A percentile compares a stretch with the other conserved stretches of the same genome.
These are phyloP conservation scores for Marisa cornuarietis DNA, from an alignment of 1,140 invertebrate genomes.

Conservation along the genomic window DNA sequence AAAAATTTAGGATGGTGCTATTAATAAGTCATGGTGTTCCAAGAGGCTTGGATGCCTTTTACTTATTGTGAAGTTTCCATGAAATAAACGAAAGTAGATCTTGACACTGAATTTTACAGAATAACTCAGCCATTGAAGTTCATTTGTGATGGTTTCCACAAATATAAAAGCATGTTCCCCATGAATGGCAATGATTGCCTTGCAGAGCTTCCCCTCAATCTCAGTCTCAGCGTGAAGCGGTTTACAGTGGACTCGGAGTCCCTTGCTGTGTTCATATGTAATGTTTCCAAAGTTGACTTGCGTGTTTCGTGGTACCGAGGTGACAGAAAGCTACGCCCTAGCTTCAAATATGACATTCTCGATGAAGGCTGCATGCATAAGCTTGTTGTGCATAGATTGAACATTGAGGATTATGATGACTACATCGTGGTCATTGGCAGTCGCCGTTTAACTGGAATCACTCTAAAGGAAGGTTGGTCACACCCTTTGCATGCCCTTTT, in stretches of 20 bases:
- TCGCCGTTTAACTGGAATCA: conserved; percentile 36
- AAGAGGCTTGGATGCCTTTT: too few relatives aligned
- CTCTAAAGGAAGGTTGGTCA: conserved; percentile 45
- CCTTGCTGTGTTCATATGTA: conserved; percentile 86
- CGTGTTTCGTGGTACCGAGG: conserved; percentile 96
- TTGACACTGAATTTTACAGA: too few relatives aligned
- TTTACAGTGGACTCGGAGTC: conserved; percentile 33
- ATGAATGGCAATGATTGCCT: conserved; percentile 24
- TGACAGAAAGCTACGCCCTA: conserved; percentile 70
- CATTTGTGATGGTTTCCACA: too few relatives aligned
- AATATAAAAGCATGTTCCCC: neutral
- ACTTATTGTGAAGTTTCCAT: too few relatives aligned
- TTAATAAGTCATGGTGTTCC: too few relatives aligned
- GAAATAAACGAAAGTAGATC: too few relatives aligned
- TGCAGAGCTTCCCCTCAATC: conserved; percentile 54
- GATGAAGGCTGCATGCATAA: conserved; percentile 46
- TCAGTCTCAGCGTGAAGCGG: conserved; percentile 48
- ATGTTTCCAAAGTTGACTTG: conserved; percentile 93
- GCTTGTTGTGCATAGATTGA: conserved; percentile 50
- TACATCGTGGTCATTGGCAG: conserved; percentile 48
- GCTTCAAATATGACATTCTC: conserved; percentile 48
- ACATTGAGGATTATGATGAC: conserved; percentile 51
- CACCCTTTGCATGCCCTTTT: conserved; percentile 2
- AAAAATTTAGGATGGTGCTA: too few relatives aligned
- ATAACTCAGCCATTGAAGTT: too few relatives aligned